Evolutionary conservation across 2,888 invertebrate genomes (phyloP).

Genomic region (Panopea generosa): DNA sequence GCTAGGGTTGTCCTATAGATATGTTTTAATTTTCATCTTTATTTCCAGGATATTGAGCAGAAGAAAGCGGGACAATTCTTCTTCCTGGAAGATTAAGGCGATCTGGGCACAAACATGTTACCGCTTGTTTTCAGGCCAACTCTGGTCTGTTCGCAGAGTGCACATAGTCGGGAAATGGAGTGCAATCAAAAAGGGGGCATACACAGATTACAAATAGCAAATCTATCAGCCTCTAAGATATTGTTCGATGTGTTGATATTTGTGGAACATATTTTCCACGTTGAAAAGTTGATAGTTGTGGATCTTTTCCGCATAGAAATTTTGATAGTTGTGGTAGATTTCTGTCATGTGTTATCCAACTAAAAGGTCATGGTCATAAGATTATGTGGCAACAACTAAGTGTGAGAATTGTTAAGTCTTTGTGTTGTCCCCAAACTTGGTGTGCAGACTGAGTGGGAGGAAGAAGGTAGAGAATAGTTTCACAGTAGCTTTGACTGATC

Average conservation of each 20-base stretch:
- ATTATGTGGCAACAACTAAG: too few species aligned
- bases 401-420: not conserved
- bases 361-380: too few species aligned
- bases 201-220: conserved; percentile 8
- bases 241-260: not conserved
- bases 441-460: conserved; percentile 56
- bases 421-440: not conserved
- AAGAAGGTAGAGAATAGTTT: conserved; percentile 34
- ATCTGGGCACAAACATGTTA: conserved; percentile 29
- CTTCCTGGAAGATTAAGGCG: conserved; percentile 95
- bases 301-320: too few species aligned
- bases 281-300: too few species aligned
- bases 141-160: conserved; percentile 35
- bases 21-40: too few species aligned
- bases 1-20: too few species aligned
- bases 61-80: conserved; percentile 99
- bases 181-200: conserved; percentile 4
- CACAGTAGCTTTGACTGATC: conserved; percentile 40
- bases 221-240: too few species aligned
- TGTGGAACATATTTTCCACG: not conserved
- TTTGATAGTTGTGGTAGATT: too few species aligned
- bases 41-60: conserved; percentile 96
- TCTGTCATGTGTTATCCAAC: too few species aligned
- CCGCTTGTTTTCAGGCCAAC: conserved; percentile 51
- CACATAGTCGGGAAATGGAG: not conserved